Base-by-base conservation (phyloP, 53 echinoderm and acorn worm species). In the Luidia sarsii region DNA sequence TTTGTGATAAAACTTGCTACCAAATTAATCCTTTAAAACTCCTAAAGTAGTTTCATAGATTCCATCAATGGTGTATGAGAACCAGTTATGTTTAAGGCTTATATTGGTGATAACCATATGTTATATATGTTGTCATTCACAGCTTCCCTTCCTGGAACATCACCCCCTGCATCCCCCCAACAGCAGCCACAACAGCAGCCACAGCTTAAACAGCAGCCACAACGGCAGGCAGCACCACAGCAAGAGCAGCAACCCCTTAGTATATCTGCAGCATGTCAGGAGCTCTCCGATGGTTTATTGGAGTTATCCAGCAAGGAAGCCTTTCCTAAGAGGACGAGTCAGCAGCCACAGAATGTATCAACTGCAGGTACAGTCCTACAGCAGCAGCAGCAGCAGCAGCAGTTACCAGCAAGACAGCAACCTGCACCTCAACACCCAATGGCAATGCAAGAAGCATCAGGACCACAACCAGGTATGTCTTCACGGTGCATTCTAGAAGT, bases 241-340 rank as follows among this genome's bases (percentile, higher is more conserved):
- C 77, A 50, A 31, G 31, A 48, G 14, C 75, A 24, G 23, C 64
- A 60, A 25, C 64, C 45, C 4, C 48, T 81, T 9, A 81, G 66
- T 48, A 89, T 92, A 37, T 70, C 86, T 0, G 70, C 83, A 11
- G 86, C 86, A 9, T 92, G 93, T 57, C 86, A 89, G 61, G 73
- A 92, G 81, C 87, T 92, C 2, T 79, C 86, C 22, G 65, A 68
- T 5, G 93, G 93, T 29, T 64, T 92, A 35, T 80, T 71, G 65
- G 63, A 92, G 63, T 80, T 92, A 30, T 70, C 86, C 19, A 79
- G 70, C 36, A 64, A 71, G 31, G 87, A 74, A 10, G 57, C 73
- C 22, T 73, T 50, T 36, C 20, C 55, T 16, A 29, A 33, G 27
- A 27, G 51, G 41, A 19, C 68, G 49, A 67, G 39, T 60, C 83